A percentile compares a stretch with the other conserved stretches of the same genome.
phyloP scores from a whole-genome alignment of 2,888 invertebrate genomes.

The Diaphora mendica region DNA sequence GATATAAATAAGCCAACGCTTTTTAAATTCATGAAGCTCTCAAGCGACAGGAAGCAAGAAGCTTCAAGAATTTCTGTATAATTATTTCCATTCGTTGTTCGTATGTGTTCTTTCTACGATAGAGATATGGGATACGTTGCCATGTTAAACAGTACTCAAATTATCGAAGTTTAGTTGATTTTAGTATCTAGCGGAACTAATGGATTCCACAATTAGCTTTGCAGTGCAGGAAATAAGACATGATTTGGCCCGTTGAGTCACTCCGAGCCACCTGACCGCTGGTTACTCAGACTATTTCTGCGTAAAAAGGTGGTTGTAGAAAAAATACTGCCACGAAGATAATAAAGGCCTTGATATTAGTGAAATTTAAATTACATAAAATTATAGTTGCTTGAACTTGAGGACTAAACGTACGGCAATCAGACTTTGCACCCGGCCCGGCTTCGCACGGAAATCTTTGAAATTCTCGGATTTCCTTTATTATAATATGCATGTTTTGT shows the following conservation, averaged over 20 bases:
- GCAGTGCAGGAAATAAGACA: slow-evolving; percentile 77
- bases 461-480: too few relatives aligned
- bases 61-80: slow-evolving; percentile 45
- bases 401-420: not conserved
- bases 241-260: slow-evolving; percentile 76
- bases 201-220: slow-evolving; percentile 73
- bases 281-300: slow-evolving; percentile 63
- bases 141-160: slow-evolving; percentile 63
- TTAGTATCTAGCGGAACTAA: slow-evolving; percentile 79
- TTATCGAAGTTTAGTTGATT: slow-evolving; percentile 68
- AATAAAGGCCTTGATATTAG: slow-evolving; percentile 45
- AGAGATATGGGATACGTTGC: slow-evolving; percentile 51
- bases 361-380: slow-evolving; percentile 12
- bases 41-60: slow-evolving; percentile 61
- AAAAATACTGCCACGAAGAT: slow-evolving; percentile 29
- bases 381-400: not conserved
- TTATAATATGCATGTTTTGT: too few relatives aligned
- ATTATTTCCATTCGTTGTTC: slow-evolving; percentile 42
- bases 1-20: slow-evolving; percentile 35
- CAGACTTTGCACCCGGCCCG: not conserved
- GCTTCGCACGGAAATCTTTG: too few relatives aligned
- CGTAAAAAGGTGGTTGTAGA: slow-evolving; percentile 42
- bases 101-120: slow-evolving; percentile 33
- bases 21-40: slow-evolving; percentile 48
- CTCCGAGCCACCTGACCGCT: slow-evolving; percentile 65